These are phyloP conservation scores for Nycteola revayana DNA, from an alignment of 2,888 invertebrate genomes.

Conservation along the genomic window DNA sequence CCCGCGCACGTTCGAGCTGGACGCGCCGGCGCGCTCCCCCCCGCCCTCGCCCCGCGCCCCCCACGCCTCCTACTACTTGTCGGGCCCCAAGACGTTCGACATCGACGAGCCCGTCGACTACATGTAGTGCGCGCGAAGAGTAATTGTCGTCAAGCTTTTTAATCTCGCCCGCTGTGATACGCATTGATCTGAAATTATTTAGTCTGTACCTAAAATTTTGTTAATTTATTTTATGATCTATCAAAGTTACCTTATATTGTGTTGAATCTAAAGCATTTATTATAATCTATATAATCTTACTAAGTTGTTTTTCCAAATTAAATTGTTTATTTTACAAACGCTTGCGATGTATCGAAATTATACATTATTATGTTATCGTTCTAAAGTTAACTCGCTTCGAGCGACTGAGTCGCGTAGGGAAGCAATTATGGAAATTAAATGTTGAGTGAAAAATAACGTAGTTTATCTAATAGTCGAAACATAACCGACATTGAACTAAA, in stretches of 20 bases:
- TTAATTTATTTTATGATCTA: constrained; percentile 13
- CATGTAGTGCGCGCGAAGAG: constrained; percentile 19
- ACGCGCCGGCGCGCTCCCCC: constrained; percentile 26
- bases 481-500: too few species aligned
- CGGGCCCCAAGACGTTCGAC: constrained; percentile 79
- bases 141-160: not conserved
- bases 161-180: constrained; percentile 34
- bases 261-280: constrained; percentile 11
- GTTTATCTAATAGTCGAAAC: too few species aligned
- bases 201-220: constrained; percentile 1
- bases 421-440: constrained; percentile 34
- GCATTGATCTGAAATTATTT: constrained; percentile 21
- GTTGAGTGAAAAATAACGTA: constrained; percentile 23
- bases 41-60: constrained; percentile 15
- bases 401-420: constrained; percentile 16
- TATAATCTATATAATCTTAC: constrained; percentile 3
- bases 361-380: constrained; percentile 12
- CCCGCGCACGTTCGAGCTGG: constrained; percentile 40
- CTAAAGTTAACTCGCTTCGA: constrained; percentile 6
- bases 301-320: constrained; percentile 4
- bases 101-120: constrained; percentile 78
- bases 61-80: constrained; percentile 50
- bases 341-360: constrained; percentile 11
- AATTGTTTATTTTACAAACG: constrained; percentile 5
- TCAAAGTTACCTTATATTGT: constrained; percentile 6